Conservation (phyloP, 1,140 invertebrate species). For the Drosophila tristis region DNA sequence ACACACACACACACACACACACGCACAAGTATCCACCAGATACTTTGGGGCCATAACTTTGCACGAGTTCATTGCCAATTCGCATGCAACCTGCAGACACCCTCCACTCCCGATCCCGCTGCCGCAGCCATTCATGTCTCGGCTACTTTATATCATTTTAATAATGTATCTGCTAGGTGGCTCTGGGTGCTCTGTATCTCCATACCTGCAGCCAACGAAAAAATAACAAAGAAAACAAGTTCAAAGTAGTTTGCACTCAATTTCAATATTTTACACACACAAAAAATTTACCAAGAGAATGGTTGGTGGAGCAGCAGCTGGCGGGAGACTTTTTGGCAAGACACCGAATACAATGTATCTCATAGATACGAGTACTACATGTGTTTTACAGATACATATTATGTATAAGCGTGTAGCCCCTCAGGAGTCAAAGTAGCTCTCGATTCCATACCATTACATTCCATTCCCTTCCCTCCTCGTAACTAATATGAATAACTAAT, state of each 20-base stretch:
- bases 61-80: constrained; percentile 65
- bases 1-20: constrained; percentile 19
- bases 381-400: constrained; percentile 69
- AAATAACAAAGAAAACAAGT: constrained; percentile 41
- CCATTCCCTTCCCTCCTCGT: constrained; percentile 28
- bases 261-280: constrained; percentile 75
- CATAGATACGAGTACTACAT: constrained; percentile 60
- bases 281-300: constrained; percentile 2
- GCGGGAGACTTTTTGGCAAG: constrained; percentile 55
- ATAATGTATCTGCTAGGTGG: constrained; percentile 71
- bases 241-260: constrained; percentile 81
- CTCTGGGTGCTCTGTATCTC: constrained; percentile 15
- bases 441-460: no score
- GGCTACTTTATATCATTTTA: constrained; percentile 80
- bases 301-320: constrained; percentile 41
- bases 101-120: neutral
- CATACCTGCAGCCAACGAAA: constrained; percentile 8
- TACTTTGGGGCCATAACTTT: constrained; percentile 35
- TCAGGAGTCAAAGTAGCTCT: constrained; percentile 54
- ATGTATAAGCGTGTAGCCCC: constrained; percentile 75
- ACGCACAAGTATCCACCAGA: constrained; percentile 16
- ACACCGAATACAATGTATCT: constrained; percentile 58
- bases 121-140: constrained; percentile 53
- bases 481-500: constrained; percentile 83
- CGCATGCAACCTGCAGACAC: constrained; percentile 67